Evolutionary conservation across 1,140 invertebrate genomes (phyloP).

Genomic region (Nilaparvata lugens): DNA sequence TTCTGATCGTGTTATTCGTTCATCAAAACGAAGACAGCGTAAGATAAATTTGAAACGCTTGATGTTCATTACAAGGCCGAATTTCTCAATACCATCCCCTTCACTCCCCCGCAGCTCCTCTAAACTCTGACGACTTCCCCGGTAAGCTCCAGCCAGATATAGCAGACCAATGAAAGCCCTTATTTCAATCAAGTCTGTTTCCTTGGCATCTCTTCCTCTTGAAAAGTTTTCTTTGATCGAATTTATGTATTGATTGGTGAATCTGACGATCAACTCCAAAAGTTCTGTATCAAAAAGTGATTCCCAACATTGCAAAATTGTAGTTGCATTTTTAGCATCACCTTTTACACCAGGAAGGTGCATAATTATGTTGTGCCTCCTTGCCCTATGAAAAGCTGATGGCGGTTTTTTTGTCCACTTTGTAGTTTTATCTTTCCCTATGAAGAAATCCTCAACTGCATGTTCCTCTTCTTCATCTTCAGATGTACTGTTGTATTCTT

Average conservation of each 20-base stretch:
- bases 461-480: no score
- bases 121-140: background rate
- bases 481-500: no score
- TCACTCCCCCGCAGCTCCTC: slow-evolving; percentile 3
- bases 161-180: slow-evolving; percentile 12
- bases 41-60: no score
- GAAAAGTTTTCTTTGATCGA: background rate
- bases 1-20: background rate
- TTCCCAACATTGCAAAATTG: background rate
- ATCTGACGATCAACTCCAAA: slow-evolving; percentile 6
- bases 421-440: no score
- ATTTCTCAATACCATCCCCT: no score
- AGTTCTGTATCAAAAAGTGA: background rate
- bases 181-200: background rate
- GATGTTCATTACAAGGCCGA: no score
- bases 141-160: slow-evolving; percentile 9
- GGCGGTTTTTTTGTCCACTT: no score
- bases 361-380: background rate
- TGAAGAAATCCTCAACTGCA: no score
- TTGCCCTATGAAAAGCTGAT: no score
- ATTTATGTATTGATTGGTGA: slow-evolving; percentile 6
- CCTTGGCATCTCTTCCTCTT: background rate
- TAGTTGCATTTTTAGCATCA: background rate
- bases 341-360: background rate
- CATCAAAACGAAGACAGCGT: background rate